A percentile compares a stretch with the other conserved stretches of the same genome.
These are phyloP conservation scores for Clarias pachynema DNA, from an alignment of 2,797 vertebrate species.

Conservation along the genomic window DNA sequence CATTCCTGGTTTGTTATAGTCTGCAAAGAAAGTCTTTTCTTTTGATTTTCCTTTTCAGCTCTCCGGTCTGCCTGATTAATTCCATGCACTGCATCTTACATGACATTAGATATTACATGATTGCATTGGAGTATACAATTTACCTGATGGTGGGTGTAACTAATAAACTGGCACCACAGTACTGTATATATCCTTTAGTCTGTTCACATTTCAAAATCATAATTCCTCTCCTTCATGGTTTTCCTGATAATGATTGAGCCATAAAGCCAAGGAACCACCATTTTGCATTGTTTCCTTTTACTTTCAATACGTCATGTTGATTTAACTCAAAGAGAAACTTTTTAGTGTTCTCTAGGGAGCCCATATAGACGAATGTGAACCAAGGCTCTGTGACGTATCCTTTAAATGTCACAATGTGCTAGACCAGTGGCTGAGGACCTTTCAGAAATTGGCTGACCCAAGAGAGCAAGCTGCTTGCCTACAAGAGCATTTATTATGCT, in stretches of 20 bases:
- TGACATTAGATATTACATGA: neutral
- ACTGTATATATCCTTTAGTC: neutral
- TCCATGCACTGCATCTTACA: neutral
- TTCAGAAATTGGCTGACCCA: constrained; percentile 43
- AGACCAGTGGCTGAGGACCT: constrained; percentile 27
- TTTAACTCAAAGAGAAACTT: neutral
- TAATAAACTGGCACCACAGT: neutral
- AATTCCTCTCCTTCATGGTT: neutral
- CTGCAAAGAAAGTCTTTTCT: neutral
- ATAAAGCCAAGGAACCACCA: neutral
- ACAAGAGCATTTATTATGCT: constrained; percentile 49
- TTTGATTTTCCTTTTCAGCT: neutral
- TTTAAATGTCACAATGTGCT: constrained; percentile 47
- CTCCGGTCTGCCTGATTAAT: neutral
- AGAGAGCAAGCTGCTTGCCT: constrained; percentile 39
- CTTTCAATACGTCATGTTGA: neutral
- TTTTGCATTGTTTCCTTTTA: constrained; percentile 1
- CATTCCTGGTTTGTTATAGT: neutral
- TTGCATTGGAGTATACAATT: neutral
- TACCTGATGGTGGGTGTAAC: neutral
- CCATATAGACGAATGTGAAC: neutral
- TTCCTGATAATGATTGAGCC: neutral
- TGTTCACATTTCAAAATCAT: neutral
- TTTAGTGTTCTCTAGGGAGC: neutral
- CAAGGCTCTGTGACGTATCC: constrained; percentile 3